A percentile compares a stretch with the other conserved stretches of the same genome.
phyloP scores from a whole-genome alignment of 2,888 invertebrate species.

The Choreutis nemorana region DNA sequence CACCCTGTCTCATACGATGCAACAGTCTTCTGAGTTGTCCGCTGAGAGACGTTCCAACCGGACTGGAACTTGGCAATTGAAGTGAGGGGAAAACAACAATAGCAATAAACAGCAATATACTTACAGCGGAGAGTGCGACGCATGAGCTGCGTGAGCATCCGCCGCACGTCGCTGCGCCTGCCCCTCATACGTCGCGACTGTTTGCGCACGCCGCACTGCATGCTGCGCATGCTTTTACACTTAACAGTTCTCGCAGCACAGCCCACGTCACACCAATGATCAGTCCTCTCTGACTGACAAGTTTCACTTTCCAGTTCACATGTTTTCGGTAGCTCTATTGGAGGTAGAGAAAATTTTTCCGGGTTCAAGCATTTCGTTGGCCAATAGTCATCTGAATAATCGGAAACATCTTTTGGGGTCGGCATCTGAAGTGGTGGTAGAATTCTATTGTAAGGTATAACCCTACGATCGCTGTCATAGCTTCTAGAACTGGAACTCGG shows the following conservation, averaged over 20 bases:
- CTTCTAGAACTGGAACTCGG: conserved; percentile 25
- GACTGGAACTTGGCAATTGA: no score
- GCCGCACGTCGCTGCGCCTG: conserved; percentile 31
- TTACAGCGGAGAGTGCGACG: conserved; percentile 31
- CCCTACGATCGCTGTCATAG: conserved; percentile 20
- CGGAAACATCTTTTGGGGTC: conserved; percentile 19
- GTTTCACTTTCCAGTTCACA: conserved; percentile 20
- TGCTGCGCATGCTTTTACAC: conserved; percentile 12
- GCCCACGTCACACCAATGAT: no score
- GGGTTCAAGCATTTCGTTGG: conserved; percentile 21
- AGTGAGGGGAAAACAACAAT: no score
- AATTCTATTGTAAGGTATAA: conserved; percentile 28
- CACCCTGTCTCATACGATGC: no score
- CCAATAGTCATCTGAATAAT: conserved; percentile 31
- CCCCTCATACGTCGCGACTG: conserved; percentile 17
- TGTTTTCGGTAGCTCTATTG: conserved; percentile 27
- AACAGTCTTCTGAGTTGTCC: no score
- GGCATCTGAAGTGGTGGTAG: conserved; percentile 44
- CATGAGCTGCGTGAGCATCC: conserved; percentile 34
- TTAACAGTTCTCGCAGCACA: conserved; percentile 17
- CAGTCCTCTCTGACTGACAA: no score
- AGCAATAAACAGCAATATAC: no score
- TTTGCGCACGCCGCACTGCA: conserved; percentile 22
- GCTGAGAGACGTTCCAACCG: no score
- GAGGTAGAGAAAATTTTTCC: conserved; percentile 18